Base-by-base conservation (phyloP, 2,113 vertebrate species). In the Callaeas wilsoni region DNA sequence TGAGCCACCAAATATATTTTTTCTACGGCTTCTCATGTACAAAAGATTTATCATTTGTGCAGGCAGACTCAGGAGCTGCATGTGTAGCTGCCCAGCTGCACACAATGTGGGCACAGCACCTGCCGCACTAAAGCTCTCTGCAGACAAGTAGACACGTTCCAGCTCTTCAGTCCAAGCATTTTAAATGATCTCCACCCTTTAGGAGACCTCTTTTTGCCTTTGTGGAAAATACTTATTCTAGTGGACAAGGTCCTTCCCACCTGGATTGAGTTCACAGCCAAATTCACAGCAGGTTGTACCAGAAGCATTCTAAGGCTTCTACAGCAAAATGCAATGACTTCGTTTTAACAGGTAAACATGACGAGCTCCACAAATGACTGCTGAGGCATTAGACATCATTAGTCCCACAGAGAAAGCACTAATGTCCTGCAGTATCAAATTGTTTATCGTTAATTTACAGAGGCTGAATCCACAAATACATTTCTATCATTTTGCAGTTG, bases 401-500 rank as follows among this genome's bases (percentile, higher is more conserved):
- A 91, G 82, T 86, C 56, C 85, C 83, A 60, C 63, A 79, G 49
- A 87, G 78, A 84, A 96, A 73, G 75, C 84, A 37, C 77, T 52
- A 82, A 69, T 3, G 47, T 81, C 77, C 90, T 63, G 39, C 77
- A 81, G 46, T 73, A 95, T 94, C 89, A 81, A 86, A 80, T 47
- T 88, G 75, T 80, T 97, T 88, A 84, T 86, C 55, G 8, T 44
- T 89, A 83, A 93, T 86, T 83, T 90, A 81, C 83, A 82, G 87
- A 84, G 69, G 71, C 84, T 81, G 84, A 53, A 84, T 91, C 42
- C 89, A 89, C 89, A 96, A 94, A 96, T 91, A 94, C 73, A 87
- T 81, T 93, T 87, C 84, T 87, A 49, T 91, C 84, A 71, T 86
- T 93, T 89, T 82, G 42, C 59, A 67, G 81, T 78, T 84, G 73